Evolutionary conservation across 2,113 vertebrate species (phyloP), one percentile per base, ranked within the genome.

Genomic region (Vombatus ursinus): DNA sequence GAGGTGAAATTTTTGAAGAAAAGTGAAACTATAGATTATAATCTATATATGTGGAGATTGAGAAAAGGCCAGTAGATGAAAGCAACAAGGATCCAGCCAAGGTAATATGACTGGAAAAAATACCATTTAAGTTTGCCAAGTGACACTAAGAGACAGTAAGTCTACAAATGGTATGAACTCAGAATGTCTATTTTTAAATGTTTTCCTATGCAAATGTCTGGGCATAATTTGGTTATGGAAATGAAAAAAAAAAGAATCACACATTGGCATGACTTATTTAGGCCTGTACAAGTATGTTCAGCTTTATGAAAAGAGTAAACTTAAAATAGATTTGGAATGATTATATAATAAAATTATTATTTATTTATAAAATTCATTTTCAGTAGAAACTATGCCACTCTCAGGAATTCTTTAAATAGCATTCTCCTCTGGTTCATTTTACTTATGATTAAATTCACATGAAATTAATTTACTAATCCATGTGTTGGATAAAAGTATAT

Each of bases 351-450:
- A 53, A 95, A 94, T 23, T 61, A 47, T 14, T 51, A 50, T 22
- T 51, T 96, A 91, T 28, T 94, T 93, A 89, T 77, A 50, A 94
- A 96, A 95, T 77, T 50, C 68, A 94, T 92, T 84, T 23, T 44
- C 37, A 84, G 3, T 23, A 44, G 37, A 44, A 84, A 37, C 3
- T 2, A 68, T 37, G 57, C 3, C 54, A 51, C 89, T 90, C 53
- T 77, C 16, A 52, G 49, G 0, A 11, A 92, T 94, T 61, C 61
- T 95, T 77, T 90, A 92, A 92, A 53, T 6, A 57, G 22, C 12
- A 89, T 8, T 44, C 49, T 0, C 19, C 51, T 57, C 53, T 92
- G 4, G 37, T 89, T 77, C 50, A 84, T 96, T 96, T 94, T 89
- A 93, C 89, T 68, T 51, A 31, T 48, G 31, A 11, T 92, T 53